Conservation (phyloP, 2,113 vertebrate species). For the Reinhardtius hippoglossoides region DNA sequence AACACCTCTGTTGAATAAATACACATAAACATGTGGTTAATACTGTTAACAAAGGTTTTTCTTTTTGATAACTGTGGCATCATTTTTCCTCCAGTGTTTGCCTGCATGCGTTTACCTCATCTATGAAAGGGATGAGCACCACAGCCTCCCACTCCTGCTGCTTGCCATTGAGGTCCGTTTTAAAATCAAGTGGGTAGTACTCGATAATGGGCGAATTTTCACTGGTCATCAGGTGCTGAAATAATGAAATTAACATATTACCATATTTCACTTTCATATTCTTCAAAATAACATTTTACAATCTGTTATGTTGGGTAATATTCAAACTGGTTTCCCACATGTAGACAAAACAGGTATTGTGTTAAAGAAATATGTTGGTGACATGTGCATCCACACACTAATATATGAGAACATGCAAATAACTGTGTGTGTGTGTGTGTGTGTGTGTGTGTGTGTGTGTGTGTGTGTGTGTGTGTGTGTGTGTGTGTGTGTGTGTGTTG, state of each 20-base stretch:
- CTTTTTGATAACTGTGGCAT: not conserved
- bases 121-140: conserved; percentile 97
- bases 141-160: conserved; percentile 99
- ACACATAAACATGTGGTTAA: not conserved
- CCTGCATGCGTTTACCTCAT: conserved; percentile 85
- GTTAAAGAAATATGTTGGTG: no score
- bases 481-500: no score
- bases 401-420: not conserved
- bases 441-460: no score
- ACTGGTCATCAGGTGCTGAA: conserved; percentile 93
- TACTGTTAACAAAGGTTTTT: not conserved
- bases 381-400: not conserved
- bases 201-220: conserved; percentile 92
- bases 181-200: conserved; percentile 96
- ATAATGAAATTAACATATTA: not conserved
- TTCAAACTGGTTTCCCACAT: not conserved
- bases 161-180: conserved; percentile 98
- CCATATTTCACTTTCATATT: not conserved
- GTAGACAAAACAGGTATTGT: no score
- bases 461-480: no score
- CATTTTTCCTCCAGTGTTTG: not conserved
- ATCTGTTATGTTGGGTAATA: not conserved
- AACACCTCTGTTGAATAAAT: conserved; percentile 81
- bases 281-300: not conserved
- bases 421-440: no score